These are phyloP conservation scores for Halocynthia roretzi DNA, from an alignment of 23 tunicate species.

Conservation along the genomic window DNA sequence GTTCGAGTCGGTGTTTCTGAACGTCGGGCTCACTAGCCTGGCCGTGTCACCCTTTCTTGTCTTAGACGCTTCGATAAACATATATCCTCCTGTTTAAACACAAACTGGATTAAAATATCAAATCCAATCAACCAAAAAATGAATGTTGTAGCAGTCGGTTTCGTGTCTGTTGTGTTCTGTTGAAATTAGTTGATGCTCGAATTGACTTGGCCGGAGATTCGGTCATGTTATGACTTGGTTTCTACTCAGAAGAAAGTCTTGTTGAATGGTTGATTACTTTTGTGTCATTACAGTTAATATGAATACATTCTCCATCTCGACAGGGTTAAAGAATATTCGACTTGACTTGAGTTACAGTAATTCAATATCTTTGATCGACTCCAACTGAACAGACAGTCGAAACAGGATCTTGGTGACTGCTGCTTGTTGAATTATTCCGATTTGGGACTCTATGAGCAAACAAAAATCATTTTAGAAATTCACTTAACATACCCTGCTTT, in stretches of 20 bases:
- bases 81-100: slow-evolving; percentile 58
- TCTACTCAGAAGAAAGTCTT: too few relatives aligned
- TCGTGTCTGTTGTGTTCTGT: too few relatives aligned
- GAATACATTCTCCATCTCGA: too few relatives aligned
- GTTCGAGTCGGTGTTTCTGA: slow-evolving; percentile 12
- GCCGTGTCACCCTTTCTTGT: slow-evolving; percentile 46
- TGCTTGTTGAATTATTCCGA: background rate
- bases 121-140: background rate
- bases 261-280: too few relatives aligned
- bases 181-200: too few relatives aligned
- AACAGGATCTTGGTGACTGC: too few relatives aligned
- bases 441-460: background rate
- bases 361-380: background rate
- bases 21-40: slow-evolving; percentile 51
- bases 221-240: too few relatives aligned
- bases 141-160: too few relatives aligned
- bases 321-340: background rate
- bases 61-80: slow-evolving; percentile 67
- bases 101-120: background rate
- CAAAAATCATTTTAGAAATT: background rate
- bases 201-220: too few relatives aligned
- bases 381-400: too few relatives aligned
- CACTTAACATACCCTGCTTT: slow-evolving; percentile 7
- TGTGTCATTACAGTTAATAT: too few relatives aligned
- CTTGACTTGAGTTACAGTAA: background rate